Percentiles rank a stretch among this genome's conserved stretches.
These are phyloP conservation scores for Deroplatys truncata DNA, from an alignment of 2,888 invertebrate species.

Conservation along the genomic window DNA sequence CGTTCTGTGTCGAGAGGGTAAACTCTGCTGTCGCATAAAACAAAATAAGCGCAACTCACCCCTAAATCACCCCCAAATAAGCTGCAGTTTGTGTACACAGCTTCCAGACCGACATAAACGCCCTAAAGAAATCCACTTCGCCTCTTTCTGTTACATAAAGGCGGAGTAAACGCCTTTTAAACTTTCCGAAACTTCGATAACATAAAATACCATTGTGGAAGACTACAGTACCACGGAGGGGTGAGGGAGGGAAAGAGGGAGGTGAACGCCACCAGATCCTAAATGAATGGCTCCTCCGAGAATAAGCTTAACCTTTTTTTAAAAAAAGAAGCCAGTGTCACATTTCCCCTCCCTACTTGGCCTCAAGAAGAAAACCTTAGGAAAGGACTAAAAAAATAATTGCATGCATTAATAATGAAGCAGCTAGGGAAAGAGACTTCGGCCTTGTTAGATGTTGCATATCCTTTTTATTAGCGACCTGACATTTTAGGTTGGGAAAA, in stretches of 20 bases:
- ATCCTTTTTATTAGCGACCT: slow-evolving; percentile 50
- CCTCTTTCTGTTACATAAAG: not conserved
- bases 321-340: slow-evolving; percentile 15
- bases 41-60: not conserved
- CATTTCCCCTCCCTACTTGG: slow-evolving; percentile 4
- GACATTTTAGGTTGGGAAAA: slow-evolving; percentile 46
- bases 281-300: slow-evolving; percentile 38
- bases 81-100: not conserved
- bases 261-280: not conserved
- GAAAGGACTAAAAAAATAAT: slow-evolving; percentile 17
- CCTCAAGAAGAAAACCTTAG: slow-evolving; percentile 4
- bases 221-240: not conserved
- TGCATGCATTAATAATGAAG: slow-evolving; percentile 25
- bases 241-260: not conserved
- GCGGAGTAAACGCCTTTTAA: not conserved
- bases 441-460: slow-evolving; percentile 25
- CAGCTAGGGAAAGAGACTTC: not conserved
- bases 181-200: slow-evolving; percentile 14
- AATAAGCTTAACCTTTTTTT: slow-evolving; percentile 40
- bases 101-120: not conserved
- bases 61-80: not conserved
- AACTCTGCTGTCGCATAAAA: not conserved
- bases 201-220: slow-evolving; percentile 4
- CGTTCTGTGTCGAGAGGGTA: not conserved
- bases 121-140: not conserved